A percentile compares a stretch with the other conserved stretches of the same genome.
phyloP scores from a whole-genome alignment of 2,113 vertebrate species.

The Engraulis encrasicolus region DNA sequence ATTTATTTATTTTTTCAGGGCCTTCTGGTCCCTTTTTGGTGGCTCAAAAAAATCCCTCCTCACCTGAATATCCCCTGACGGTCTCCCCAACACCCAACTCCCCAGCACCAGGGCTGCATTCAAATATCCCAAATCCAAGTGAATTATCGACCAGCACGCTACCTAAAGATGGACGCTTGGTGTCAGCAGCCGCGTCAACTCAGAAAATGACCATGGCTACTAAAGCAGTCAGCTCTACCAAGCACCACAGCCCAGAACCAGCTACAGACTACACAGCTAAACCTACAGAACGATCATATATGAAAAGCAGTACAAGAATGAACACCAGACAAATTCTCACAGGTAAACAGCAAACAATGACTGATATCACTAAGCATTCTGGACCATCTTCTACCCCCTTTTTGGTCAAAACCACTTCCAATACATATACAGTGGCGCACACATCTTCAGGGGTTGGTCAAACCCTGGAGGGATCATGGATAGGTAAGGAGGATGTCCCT shows the following conservation, averaged over 20 bases:
- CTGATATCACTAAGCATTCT: neutral
- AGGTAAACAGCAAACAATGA: neutral
- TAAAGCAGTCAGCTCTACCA: neutral
- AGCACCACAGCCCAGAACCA: neutral
- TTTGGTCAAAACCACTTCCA: neutral
- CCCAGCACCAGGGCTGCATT: neutral
- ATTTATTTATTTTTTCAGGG: slow-evolving; percentile 36
- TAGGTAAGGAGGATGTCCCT: neutral
- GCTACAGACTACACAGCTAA: neutral
- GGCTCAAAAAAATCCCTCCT: neutral
- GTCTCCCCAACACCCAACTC: neutral
- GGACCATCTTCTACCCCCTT: neutral
- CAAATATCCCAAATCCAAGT: neutral
- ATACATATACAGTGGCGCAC: neutral
- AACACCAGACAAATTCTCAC: neutral
- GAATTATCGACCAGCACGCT: neutral
- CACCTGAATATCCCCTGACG: neutral
- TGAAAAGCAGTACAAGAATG: neutral
- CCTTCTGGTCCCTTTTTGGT: neutral
- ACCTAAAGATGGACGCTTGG: neutral
- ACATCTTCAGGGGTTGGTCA: neutral
- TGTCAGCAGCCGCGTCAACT: slow-evolving; percentile 6
- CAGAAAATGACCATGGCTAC: neutral
- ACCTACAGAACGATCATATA: neutral
- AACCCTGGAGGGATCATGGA: neutral